Evolutionary conservation across 2,797 vertebrate species (phyloP), one percentile per base, ranked within the genome.

Genomic region (Bucorvus abyssinicus): DNA sequence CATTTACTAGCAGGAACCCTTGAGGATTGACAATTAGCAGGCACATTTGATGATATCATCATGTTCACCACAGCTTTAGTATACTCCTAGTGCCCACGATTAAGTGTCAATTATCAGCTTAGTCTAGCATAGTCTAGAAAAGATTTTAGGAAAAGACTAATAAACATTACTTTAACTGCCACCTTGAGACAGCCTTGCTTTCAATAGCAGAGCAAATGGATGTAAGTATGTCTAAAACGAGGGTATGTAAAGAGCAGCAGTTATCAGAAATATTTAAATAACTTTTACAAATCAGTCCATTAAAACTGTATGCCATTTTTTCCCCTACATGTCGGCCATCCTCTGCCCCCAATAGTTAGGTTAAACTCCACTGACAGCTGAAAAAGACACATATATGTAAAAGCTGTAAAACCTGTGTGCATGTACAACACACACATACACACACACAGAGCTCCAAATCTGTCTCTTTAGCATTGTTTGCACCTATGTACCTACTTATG

Each of bases 401-500:
- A 44, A 68, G 26, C 38, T 5, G 9, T 6, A 7, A 53, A 10
- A 65, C 10, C 6, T 30, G 36, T 18, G 19, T 7, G 1, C 1
- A 5, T 4, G 3, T 21, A 7, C 12, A 55, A 10, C 13, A 38
- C 6, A 27, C 3, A 23, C 7, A 47, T 10, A 18, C 5, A 47
- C 14, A 34, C 8, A 42, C 8, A 30, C 2, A 42, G 22, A 70
- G 9, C 4, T 76, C 29, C 23, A 73, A 55, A 69, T 67, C 42
- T 56, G 4, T 9, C 8, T 74, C 65, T 87, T 73, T 40, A n/a
- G 3, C 38, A 40, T 40, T 40, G 38, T 40, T 40, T 77, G 7
- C 23, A 30, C 4, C 0, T 2, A 22, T n/a, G 6, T 45, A 23
- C 18, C 12, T 42, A 75, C 71, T 78, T 7, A 1, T 44, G 5